Evolutionary conservation across 92 coral and sea anemone species (phyloP).

Genomic region (Palythoa grandiflora): DNA sequence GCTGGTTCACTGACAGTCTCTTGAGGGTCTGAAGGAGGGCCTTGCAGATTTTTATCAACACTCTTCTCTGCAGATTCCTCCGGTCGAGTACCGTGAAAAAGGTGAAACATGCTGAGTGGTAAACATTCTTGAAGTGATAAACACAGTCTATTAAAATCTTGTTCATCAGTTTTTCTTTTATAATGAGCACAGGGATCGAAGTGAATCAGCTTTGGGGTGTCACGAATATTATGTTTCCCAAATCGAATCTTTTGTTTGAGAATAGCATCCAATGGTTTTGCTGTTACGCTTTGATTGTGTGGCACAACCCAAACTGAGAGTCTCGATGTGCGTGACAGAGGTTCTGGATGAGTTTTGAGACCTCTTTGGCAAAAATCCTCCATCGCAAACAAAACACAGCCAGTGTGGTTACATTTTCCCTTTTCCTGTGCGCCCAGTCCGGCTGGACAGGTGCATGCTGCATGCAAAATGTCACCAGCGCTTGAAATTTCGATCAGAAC

Average conservation of each 20-base stretch:
- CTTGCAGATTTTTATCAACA: background rate
- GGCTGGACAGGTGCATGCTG: conserved; percentile 71
- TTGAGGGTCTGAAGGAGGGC: conserved; percentile 1
- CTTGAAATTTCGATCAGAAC: conserved; percentile 39
- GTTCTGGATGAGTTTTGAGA: conserved; percentile 59
- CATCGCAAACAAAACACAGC: conserved; percentile 52
- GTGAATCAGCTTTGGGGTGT: conserved; percentile 54
- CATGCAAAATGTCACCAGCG: conserved; percentile 46
- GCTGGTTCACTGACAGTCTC: conserved; percentile 22
- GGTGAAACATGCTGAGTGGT: conserved; percentile 34
- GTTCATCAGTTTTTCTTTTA: conserved; percentile 33
- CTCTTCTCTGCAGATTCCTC: background rate
- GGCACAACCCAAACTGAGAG: conserved; percentile 72
- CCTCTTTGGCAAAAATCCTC: conserved; percentile 58
- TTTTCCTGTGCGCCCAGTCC: conserved; percentile 53
- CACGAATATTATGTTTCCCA: conserved; percentile 64
- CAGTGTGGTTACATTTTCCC: conserved; percentile 59
- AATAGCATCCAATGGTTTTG: conserved; percentile 59
- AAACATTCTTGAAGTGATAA: conserved; percentile 27
- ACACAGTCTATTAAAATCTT: conserved; percentile 28
- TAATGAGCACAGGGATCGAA: conserved; percentile 60
- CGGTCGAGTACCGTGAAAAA: conserved; percentile 18
- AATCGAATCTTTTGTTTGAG: conserved; percentile 61
- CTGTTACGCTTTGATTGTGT: conserved; percentile 68
- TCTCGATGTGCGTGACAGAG: conserved; percentile 60